Evolutionary conservation across 2,888 invertebrate genomes (phyloP), one percentile per base, ranked within the genome.

Genomic region (Eurytoma californica): DNA sequence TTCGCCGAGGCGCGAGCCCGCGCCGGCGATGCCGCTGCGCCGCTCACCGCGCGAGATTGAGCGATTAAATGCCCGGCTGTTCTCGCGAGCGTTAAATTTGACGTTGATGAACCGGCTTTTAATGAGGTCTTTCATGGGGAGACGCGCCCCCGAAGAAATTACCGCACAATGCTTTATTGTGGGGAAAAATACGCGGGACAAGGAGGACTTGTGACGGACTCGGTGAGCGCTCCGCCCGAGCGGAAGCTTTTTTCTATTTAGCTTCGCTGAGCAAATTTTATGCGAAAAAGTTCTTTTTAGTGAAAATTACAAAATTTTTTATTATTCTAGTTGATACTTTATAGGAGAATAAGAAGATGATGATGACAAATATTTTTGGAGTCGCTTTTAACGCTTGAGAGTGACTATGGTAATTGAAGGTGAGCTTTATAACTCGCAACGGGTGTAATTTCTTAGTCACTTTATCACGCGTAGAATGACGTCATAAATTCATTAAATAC

Each of bases 101-200:
- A 80, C 76, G 76, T 76, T 72, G 80, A 76, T 72, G 20, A 76
- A 80, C 76, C 65, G 24, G 30, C 68, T 63, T 60, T 76, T 76
- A 76, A 80, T 72, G 80, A 68, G 68, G 39, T 60, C 74, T 72
- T 75, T 75, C 68, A 74, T 58, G n/a, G 30, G 47, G 13, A 63
- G 70, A 65, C 30, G 67, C 66, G 47, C 49, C 3, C 9, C 49
- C 58, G 65, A 72, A 47, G 24, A 20, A 7, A 14, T 77, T 20
- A 18, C 51, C 13, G 67, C 20, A 70, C 70, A 77, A 66, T 69
- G 47, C 65, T 5, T 18, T 24, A 65, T 70, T 77, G 70, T 70
- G 61, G 5, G 55, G 39, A 39, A 20, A 51, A 72, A 63, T 58
- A 13, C 14, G 14, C 24, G 28, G 30, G 68, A n/a, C 61, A 18